These are phyloP conservation scores for Callosobruchus maculatus DNA, from an alignment of 2,888 invertebrate species.

Conservation along the genomic window DNA sequence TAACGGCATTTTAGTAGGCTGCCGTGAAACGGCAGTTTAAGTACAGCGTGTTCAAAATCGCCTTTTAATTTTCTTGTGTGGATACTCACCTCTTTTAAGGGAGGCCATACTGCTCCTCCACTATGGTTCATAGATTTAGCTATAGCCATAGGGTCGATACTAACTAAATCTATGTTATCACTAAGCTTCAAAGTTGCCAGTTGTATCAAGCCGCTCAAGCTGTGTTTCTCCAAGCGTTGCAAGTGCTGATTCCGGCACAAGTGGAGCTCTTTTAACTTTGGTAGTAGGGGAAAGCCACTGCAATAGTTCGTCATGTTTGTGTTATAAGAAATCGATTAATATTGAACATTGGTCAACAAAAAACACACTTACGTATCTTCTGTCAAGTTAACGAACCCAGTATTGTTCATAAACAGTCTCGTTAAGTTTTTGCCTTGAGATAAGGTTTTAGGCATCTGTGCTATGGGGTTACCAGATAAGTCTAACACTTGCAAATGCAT, in stretches of 20 bases:
- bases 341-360: too few species aligned
- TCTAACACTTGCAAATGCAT: conserved; percentile 62
- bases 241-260: conserved; percentile 66
- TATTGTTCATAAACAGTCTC: conserved; percentile 64
- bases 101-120: conserved; percentile 61
- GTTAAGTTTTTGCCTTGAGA: conserved; percentile 58
- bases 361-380: conserved; percentile 37
- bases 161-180: conserved; percentile 59
- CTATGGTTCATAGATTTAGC: conserved; percentile 58
- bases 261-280: conserved; percentile 61
- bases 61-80: too few species aligned
- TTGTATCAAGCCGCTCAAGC: conserved; percentile 56
- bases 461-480: conserved; percentile 57
- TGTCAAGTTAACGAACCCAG: conserved; percentile 61
- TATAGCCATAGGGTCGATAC: conserved; percentile 53
- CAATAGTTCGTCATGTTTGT: too few species aligned
- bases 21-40: too few species aligned
- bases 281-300: conserved; percentile 63
- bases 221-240: conserved; percentile 53
- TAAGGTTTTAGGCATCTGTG: conserved; percentile 58
- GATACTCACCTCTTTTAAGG: conserved; percentile 57
- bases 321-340: too few species aligned
- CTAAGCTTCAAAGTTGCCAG: conserved; percentile 59
- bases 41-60: too few species aligned
- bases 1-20: too few species aligned